These are phyloP conservation scores for Sycophila texana DNA, from an alignment of 2,888 invertebrate genomes.

Conservation along the genomic window DNA sequence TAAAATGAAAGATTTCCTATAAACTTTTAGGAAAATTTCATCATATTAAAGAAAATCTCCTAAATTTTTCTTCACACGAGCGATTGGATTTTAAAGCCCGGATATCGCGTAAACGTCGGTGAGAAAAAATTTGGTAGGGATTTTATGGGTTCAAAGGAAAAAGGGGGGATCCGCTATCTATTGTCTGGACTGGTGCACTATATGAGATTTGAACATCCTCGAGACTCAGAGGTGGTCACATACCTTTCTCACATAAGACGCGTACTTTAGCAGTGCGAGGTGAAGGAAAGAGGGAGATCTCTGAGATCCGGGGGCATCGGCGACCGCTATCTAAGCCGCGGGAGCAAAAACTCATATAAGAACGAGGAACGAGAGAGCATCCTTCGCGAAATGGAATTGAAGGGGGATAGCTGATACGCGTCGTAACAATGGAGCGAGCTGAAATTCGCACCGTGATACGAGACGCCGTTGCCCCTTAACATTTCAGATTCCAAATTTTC, in stretches of 20 bases:
- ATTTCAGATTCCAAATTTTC: constrained; percentile 39
- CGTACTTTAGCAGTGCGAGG: constrained; percentile 36
- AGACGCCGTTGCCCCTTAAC: not conserved
- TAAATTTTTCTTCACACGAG: too few relatives aligned
- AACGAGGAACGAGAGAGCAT: constrained; percentile 11
- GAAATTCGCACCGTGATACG: constrained; percentile 40
- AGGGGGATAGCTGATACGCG: constrained; percentile 56
- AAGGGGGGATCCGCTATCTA: not conserved
- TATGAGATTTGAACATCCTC: constrained; percentile 50
- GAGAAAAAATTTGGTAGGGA: too few relatives aligned
- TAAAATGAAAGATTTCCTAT: too few relatives aligned
- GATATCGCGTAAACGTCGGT: too few relatives aligned
- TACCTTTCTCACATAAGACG: constrained; percentile 48
- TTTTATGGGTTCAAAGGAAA: not conserved
- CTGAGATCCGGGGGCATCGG: too few relatives aligned
- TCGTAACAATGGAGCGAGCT: constrained; percentile 53
- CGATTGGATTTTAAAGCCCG: too few relatives aligned
- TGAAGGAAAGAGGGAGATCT: not conserved
- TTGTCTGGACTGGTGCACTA: constrained; percentile 3
- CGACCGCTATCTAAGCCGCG: constrained; percentile 4
- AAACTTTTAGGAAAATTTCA: too few relatives aligned
- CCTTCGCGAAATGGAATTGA: constrained; percentile 52
- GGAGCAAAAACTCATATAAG: constrained; percentile 53
- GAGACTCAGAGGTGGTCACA: constrained; percentile 40
- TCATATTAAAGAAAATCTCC: too few relatives aligned